A percentile compares a stretch with the other conserved stretches of the same genome.
Conservation (phyloP, 2,797 vertebrate genomes). For the Remorina albescens region DNA sequence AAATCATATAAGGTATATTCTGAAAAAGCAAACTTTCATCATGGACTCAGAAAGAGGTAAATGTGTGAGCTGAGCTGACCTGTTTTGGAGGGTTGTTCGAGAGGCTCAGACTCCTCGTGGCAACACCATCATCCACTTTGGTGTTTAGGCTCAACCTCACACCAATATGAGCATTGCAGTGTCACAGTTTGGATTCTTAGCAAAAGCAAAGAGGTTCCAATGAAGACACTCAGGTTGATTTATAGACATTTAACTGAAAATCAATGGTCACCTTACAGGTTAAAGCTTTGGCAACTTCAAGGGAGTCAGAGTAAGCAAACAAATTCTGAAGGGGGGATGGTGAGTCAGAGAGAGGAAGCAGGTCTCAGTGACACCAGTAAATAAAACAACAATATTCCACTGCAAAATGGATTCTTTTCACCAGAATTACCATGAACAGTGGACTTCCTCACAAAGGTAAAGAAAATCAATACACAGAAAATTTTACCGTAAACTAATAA, state of each 20-base stretch:
- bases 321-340: neutral
- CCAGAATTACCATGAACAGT: too few species aligned
- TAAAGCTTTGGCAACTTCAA: neutral
- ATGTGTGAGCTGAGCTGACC: constrained; percentile 3
- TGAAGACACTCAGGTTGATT: neutral
- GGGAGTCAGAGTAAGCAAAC: neutral
- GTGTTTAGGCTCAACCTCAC: constrained; percentile 11
- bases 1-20: constrained; percentile 9
- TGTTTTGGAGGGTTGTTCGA: constrained; percentile 16
- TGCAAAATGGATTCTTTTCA: neutral
- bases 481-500: too few species aligned
- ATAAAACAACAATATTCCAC: too few species aligned
- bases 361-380: neutral
- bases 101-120: neutral
- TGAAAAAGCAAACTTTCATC: constrained; percentile 22
- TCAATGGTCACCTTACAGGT: neutral
- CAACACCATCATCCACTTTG: neutral
- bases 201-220: neutral
- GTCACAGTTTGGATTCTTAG: neutral
- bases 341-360: too few species aligned
- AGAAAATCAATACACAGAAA: too few species aligned
- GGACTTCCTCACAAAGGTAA: too few species aligned
- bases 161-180: neutral
- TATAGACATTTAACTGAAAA: neutral
- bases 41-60: neutral